A percentile compares a stretch with the other conserved stretches of the same genome.
phyloP scores from a whole-genome alignment of 2,888 invertebrate species.

The Carabus problematicus region DNA sequence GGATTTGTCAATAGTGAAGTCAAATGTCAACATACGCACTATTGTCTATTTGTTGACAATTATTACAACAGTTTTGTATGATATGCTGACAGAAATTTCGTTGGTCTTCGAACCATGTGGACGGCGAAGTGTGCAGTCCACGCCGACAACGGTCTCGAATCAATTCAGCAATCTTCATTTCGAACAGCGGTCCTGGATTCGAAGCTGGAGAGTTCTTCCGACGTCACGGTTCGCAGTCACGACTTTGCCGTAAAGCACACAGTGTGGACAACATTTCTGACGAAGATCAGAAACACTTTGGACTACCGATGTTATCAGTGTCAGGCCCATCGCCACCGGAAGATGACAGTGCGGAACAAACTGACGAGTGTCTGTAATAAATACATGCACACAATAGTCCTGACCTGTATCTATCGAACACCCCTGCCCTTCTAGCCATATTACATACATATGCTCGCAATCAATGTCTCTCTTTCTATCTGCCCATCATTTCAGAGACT shows the following conservation, averaged over 20 bases:
- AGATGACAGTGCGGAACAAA: conserved; percentile 67
- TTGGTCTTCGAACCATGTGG: conserved; percentile 65
- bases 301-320: conserved; percentile 78
- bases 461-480: too few species aligned
- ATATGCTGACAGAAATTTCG: conserved; percentile 69
- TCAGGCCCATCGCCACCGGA: conserved; percentile 83
- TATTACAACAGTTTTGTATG: conserved; percentile 29
- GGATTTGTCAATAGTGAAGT: too few species aligned
- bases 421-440: too few species aligned
- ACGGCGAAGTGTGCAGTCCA: conserved; percentile 48
- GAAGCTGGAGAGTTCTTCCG: conserved; percentile 82
- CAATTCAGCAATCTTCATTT: conserved; percentile 86
- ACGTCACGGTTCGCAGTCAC: conserved; percentile 80
- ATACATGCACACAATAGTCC: too few species aligned
- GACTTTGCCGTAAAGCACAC: conserved; percentile 80
- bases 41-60: neutral
- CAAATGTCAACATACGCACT: too few species aligned
- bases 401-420: too few species aligned
- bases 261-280: conserved; percentile 73
- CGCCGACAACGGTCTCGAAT: conserved; percentile 74
- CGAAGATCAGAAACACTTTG: conserved; percentile 66
- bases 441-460: too few species aligned
- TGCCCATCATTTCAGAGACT: conserved; percentile 8
- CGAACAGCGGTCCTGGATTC: conserved; percentile 76
- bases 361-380: conserved; percentile 70